Base-by-base conservation (phyloP, 2,888 invertebrate species). In the Agrochola macilenta region DNA sequence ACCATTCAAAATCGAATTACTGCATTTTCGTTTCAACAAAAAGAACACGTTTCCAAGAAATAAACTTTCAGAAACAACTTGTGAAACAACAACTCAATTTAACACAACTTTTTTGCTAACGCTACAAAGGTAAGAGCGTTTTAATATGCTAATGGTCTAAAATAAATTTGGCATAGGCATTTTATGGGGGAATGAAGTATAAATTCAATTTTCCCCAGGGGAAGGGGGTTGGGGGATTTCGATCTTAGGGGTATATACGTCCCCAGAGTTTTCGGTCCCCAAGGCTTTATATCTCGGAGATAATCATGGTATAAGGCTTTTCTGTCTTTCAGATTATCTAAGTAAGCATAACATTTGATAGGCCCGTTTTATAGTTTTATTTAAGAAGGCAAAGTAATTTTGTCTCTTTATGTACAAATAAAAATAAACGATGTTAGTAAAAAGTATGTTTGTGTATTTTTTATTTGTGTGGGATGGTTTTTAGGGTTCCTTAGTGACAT, bases 121-220 rank as follows among this genome's bases (percentile, higher is more conserved):
- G 69, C 74, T 95, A 94, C 93, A 74, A 82, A 91, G 91, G 94
- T 94, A 92, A 92, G 91, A 91, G 87, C 91, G 92, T 93, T 95
- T 95, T 96, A 95, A 95, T 96, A 96, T 96, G 96, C 95, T 96
- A 96, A 96, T 96, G 94, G 93, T 89, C 90, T 92, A 94, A 95
- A 95, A 95, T 95, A 95, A 95, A 95, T 95, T 95, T 93, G 92
- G 92, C 93, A 95, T 94, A 94, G 95, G 94, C 94, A 93, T 95
- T 95, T 95, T 94, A 94, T 94, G 93, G 93, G 93, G 91, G 92
- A 94, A 95, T 93, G 95, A 93, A 94, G 94, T 92, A 94, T 93
- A 94, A 95, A 95, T 95, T 95, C 93, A 95, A 95, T 95, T 95
- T 94, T 87, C 89, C 72, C 64, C 64, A 63, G 64, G 64, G 81